These are phyloP conservation scores for Acromyrmex heyeri DNA, from an alignment of 1,140 invertebrate genomes.

Conservation along the genomic window DNA sequence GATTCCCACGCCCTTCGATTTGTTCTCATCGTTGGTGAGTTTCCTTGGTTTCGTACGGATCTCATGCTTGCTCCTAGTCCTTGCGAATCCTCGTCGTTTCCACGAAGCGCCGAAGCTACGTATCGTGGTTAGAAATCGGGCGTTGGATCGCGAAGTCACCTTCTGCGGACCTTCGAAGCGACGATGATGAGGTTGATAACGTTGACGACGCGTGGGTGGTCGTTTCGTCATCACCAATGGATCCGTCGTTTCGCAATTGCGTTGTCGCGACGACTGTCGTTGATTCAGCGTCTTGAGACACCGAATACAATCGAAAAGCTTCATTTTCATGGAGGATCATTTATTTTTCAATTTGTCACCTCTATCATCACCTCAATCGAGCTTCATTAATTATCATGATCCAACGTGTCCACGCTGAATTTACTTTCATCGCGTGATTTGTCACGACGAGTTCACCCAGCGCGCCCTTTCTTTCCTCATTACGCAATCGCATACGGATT, in stretches of 20 bases:
- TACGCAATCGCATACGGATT: conserved; percentile 39
- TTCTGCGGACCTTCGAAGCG: not conserved
- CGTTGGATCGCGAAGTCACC: not conserved
- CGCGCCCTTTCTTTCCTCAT: conserved; percentile 42
- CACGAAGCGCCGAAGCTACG: conserved; percentile 53
- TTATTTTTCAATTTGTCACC: not conserved
- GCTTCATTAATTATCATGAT: conserved; percentile 1
- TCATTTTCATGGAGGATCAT: conserved; percentile 76
- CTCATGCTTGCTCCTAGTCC: not conserved
- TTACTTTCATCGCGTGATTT: conserved; percentile 44
- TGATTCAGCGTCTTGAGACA: conserved; percentile 72
- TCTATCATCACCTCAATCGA: not conserved
- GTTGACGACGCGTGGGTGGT: conserved; percentile 49
- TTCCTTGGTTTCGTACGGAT: not conserved
- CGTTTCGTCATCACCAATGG: conserved; percentile 81
- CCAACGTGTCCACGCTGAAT: not conserved
- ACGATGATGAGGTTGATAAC: not conserved
- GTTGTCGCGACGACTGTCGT: conserved; percentile 54
- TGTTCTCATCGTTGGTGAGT: not conserved
- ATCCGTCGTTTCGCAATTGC: conserved; percentile 73
- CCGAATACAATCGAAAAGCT: conserved; percentile 81
- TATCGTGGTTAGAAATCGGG: conserved; percentile 44
- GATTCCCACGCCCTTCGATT: conserved; percentile 6
- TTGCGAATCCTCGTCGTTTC: conserved; percentile 18
- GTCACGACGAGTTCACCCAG: conserved; percentile 21